Evolutionary conservation across 2,888 invertebrate genomes (phyloP), one percentile per base, ranked within the genome.

Genomic region (Stegophylla sp.): DNA sequence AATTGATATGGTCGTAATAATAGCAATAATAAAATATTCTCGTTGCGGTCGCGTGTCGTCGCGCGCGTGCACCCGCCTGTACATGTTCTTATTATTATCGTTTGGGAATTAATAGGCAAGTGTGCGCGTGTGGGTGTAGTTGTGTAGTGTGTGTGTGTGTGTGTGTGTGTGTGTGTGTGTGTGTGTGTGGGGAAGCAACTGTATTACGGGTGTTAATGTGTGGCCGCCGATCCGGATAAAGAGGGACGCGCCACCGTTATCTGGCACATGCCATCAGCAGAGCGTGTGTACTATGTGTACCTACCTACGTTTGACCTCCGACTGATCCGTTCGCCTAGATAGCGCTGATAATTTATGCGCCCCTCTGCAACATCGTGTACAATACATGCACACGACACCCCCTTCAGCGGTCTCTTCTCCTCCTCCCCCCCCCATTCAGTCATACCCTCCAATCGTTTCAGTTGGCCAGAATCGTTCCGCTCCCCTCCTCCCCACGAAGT

Each of bases 291-390:
- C n/a, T 17, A 2, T n/a, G n/a, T 10, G 34, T 43, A 69, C 69
- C 61, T 79, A 69, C 61, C 61, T 56, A 17, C 4, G 59, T 26
- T 26, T 45, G 61, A 61, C 61, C 61, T 28, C 64, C 63, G 59
- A 69, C 48, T 28, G 77, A 79, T 79, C 69, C 77, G 77, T 26
- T 61, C 77, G 45, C 20, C 67, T 77, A 77, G 77, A 79, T 79
- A 79, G 77, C 77, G 77, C 69, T 69, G 77, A 71, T 61, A 79
- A 79, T 79, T 79, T 79, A 79, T 69, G 69, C 67, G 23, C 48
- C 77, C 61, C 43, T 59, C 43, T 34, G 34, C 34, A n/a, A n/a
- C n/a, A n/a, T n/a, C 34, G 34, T 34, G 34, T 34, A 34, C 34
- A 7, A 3, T 5, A 34, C 34, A 34, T 7, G 7, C 34, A 34